Evolutionary conservation across 2,888 invertebrate species (phyloP).

Genomic region (Hetaerina titia): DNA sequence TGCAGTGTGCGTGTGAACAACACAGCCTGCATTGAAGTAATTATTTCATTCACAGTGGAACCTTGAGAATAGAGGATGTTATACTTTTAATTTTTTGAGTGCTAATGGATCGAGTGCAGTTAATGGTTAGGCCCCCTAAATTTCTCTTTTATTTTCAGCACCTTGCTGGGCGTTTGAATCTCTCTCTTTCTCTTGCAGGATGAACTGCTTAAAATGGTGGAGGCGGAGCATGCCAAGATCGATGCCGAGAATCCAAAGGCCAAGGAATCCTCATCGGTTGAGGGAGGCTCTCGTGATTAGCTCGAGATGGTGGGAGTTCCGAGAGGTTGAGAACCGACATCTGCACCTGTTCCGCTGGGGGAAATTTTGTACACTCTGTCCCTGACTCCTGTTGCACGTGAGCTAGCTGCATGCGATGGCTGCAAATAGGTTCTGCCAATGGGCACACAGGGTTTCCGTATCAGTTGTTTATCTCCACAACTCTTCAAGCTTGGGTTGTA

Average conservation of each 20-base stretch:
- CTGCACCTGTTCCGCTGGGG: too few relatives aligned
- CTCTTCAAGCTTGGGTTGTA: background rate
- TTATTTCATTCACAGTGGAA: too few relatives aligned
- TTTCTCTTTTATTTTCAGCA: too few relatives aligned
- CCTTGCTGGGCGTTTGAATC: too few relatives aligned
- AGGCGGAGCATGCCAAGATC: constrained; percentile 80
- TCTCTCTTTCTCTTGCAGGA: constrained; percentile 77
- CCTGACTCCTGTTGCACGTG: background rate
- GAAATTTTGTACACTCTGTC: background rate
- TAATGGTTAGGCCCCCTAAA: too few relatives aligned
- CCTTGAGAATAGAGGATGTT: too few relatives aligned
- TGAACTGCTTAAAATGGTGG: constrained; percentile 81
- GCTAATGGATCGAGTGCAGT: too few relatives aligned
- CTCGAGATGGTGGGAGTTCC: too few relatives aligned
- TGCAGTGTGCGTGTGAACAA: too few relatives aligned
- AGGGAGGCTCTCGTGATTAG: background rate
- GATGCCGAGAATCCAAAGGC: constrained; percentile 75
- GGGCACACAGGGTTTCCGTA: background rate
- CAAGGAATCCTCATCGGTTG: background rate
- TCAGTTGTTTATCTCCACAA: background rate
- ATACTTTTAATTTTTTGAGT: too few relatives aligned
- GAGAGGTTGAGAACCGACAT: background rate
- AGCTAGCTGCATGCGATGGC: background rate
- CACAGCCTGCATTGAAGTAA: too few relatives aligned
- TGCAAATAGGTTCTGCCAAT: background rate